phyloP scores from a whole-genome alignment of 2,888 invertebrate genomes.

The Heliconius ismenius region DNA sequence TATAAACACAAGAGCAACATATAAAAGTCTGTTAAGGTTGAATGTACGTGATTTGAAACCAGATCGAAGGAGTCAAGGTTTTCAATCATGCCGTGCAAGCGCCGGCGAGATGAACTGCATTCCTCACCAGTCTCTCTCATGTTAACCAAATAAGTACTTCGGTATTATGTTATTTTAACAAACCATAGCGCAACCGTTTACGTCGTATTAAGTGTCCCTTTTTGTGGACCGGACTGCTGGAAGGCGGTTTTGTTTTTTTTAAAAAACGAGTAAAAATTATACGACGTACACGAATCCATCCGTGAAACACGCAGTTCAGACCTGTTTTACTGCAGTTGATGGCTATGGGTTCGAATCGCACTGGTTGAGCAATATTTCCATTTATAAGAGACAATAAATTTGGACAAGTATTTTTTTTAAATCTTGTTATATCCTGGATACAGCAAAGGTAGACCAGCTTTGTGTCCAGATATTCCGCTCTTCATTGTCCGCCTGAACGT shows the following conservation, averaged over 20 bases:
- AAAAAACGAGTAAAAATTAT: constrained; percentile 4
- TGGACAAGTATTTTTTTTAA: too few relatives aligned
- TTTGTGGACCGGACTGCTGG: constrained; percentile 18
- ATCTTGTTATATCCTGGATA: too few relatives aligned
- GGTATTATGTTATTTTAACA: constrained; percentile 79
- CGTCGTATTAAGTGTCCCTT: constrained; percentile 39
- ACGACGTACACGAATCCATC: constrained; percentile 1
- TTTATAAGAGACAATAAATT: too few relatives aligned
- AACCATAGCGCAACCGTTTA: constrained; percentile 60
- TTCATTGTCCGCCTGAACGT: too few relatives aligned
- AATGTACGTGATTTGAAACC: constrained; percentile 68
- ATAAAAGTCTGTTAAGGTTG: constrained; percentile 44
- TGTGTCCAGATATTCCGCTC: too few relatives aligned
- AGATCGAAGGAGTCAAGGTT: constrained; percentile 68
- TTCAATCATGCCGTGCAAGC: constrained; percentile 58
- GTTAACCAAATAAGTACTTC: constrained; percentile 74
- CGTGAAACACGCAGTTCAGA: constrained; percentile 9
- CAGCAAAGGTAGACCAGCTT: too few relatives aligned
- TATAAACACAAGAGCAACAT: constrained; percentile 27
- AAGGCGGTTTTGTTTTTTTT: neutral
- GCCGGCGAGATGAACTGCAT: constrained; percentile 71
- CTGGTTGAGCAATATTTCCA: too few relatives aligned
- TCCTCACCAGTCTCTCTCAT: constrained; percentile 73
- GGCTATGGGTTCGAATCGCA: neutral
- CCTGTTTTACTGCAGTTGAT: neutral